Evolutionary conservation across 2,888 invertebrate species (phyloP), one percentile per base, ranked within the genome.

Genomic region (Drosophila phalerata): DNA sequence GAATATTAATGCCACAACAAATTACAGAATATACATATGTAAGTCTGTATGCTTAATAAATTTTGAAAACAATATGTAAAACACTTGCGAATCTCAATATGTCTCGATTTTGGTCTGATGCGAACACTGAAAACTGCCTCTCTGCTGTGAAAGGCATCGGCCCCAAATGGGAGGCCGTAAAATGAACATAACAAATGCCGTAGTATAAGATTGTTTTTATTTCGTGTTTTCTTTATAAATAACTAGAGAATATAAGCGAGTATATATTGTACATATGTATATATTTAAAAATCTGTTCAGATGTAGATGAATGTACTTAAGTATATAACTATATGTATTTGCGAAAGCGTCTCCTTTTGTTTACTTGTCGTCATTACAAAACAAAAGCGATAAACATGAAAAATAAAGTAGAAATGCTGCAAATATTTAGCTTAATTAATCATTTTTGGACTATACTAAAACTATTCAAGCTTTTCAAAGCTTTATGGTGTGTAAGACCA

Each of bases 121-220:
- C 47, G 38, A 69, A 48, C 34, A 70, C 75, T 48, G 70, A 69
- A 71, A 66, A 71, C 43, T 28, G 60, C 37, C 62, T 34, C 19
- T 66, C 45, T n/a, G 34, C 17, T 34, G 25, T 53, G 62, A 45
- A 73, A 64, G 60, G 55, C 74, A 62, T 49, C 61, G 43, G 34
- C 45, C 55, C 37, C 55, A 63, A 55, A 58, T 49, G 49, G 52
- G 58, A 58, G 58, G 58, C 58, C 57, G 47, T 30, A 30, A 55
- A 62, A 55, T 32, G n/a, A 42, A 60, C 40, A 57, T 13, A 51
- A 52, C 19, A 61, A 61, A 40, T 15, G 51, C 15, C 37, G 40
- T 48, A 37, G 37, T 38, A 34, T 60, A 56, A 43, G 42, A 58
- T 51, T 66, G 43, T 64, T 52, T 40, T 48, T 75, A 53, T 48